Base-by-base conservation (phyloP, 2,113 vertebrate species). In the Cacatua alba region DNA sequence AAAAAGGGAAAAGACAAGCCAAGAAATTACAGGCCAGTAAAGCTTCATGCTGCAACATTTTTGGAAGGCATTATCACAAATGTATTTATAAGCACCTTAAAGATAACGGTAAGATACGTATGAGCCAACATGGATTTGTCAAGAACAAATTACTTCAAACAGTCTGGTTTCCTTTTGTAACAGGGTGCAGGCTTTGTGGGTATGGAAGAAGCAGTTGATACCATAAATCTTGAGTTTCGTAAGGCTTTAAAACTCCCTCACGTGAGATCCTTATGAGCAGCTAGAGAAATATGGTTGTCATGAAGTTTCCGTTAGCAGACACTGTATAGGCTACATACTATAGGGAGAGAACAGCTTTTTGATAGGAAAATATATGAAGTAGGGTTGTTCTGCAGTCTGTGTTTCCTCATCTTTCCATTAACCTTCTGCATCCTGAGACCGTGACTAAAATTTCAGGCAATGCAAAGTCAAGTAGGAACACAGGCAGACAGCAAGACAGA, bases 31-130 rank as follows among this genome's bases (percentile, higher is more conserved):
- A 77, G 64, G 41, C 51, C 88, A 96, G 82, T 93, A 86, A 88
- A 88, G 86, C 92, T 96, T 93, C 93, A 77, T 81, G 48, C 41
- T 76, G 44, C 52, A 65, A 86, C n/a, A 46, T 86, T 90, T 90
- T 64, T 86, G 63, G 51, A 86, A 93, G 49, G 92, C 95, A 96
- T 88, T 83, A 88, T 90, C 71, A 80, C 41, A 68, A 41, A 57
- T 88, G 51, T 67, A 46, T 80, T 82, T 94, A 26, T 65, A 62
- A 86, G 25, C 82, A 94, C 75, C 76, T 88, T 65, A 53, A 86
- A 92, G 94, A 93, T 95, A 92, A 77, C 21, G 7, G 76, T 1
- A 7, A 90, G 82, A 88, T 92, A 96, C 90, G 44, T 52, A 70
- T 57, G 28, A 97, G 60, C 79, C 64, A 78, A 49, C 46, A 41